These are phyloP conservation scores for Drepana falcataria DNA, from an alignment of 2,888 invertebrate genomes.

Conservation along the genomic window DNA sequence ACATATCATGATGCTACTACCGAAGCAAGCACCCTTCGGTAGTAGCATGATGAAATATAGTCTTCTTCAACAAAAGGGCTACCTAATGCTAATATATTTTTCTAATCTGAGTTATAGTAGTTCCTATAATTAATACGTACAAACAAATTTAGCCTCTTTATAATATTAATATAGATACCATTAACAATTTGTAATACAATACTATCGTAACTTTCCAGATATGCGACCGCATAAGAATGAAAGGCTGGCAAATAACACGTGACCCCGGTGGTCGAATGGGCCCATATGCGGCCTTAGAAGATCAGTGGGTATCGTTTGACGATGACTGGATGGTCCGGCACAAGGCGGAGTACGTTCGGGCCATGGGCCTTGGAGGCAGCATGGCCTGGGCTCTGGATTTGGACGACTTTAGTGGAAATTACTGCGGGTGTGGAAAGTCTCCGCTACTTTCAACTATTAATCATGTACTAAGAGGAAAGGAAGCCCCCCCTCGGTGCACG, in stretches of 20 bases:
- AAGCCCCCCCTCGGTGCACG: constrained; percentile 77
- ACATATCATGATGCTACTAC: too few species aligned
- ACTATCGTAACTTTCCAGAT: constrained; percentile 76
- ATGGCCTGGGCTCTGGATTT: constrained; percentile 95
- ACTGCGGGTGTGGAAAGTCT: constrained; percentile 89
- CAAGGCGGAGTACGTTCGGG: constrained; percentile 89
- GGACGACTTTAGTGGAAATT: constrained; percentile 88
- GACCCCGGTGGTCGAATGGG: constrained; percentile 91
- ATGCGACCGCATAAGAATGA: constrained; percentile 85
- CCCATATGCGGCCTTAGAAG: constrained; percentile 88
- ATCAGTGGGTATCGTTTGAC: constrained; percentile 97
- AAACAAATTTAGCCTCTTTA: too few species aligned
- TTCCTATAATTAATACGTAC: too few species aligned
- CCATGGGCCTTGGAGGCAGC: constrained; percentile 89
- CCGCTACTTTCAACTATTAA: constrained; percentile 90
- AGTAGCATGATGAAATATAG: too few species aligned
- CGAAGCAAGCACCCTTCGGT: too few species aligned
- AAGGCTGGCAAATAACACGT: constrained; percentile 87
- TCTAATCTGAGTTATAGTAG: too few species aligned
- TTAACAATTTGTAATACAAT: not conserved
- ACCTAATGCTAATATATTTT: too few species aligned
- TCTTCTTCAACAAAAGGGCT: too few species aligned
- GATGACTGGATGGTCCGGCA: constrained; percentile 90
- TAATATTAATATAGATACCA: not conserved
- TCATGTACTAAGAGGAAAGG: constrained; percentile 84